Evolutionary conservation across 2,113 vertebrate species (phyloP), one percentile per base, ranked within the genome.

Genomic region (Mugil cephalus): DNA sequence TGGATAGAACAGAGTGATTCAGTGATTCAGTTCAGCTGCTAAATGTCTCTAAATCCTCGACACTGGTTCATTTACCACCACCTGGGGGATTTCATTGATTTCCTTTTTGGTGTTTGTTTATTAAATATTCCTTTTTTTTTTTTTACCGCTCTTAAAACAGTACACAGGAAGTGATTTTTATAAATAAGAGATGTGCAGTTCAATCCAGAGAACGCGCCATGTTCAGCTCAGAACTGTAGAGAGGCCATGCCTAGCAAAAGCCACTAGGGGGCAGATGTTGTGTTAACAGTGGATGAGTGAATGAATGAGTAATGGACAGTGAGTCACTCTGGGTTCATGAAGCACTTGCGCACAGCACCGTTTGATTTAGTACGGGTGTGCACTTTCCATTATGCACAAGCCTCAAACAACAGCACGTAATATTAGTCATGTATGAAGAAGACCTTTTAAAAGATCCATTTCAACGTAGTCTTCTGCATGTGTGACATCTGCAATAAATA

Each of bases 251-350:
- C 42, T 24, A 43, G 24, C 18, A 15, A 13, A 6, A 39, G 39
- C 83, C 89, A 89, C 87, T 51, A 87, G 89, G 61, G 85, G 76
- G 30, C 55, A 63, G 64, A 64, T 65, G 61, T 11, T 65, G 61
- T 11, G 18, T 45, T 40, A 42, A 80, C 34, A 48, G 21, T 75
- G 66, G 7, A 18, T 43, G 54, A 68, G 21, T 60, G 15, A 47
- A 42, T 77, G 60, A 79, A 69, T 60, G 48, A 58, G 69, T 71
- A 63, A 61, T 76, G 17, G 62, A 45, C 10, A 77, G 55, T 62
- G 60, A 81, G 50, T 78, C 74, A 58, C 17, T 38, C 19, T 73
- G 15, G 14, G 62, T 65, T 66, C 15, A 40, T 15, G 42, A 43
- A 18, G 21, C 59, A 55, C 47, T 30, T 68, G 42, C 2, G 34